These are phyloP conservation scores for Gymnothorax reevesii DNA, from an alignment of 2,797 vertebrate species.

Conservation along the genomic window DNA sequence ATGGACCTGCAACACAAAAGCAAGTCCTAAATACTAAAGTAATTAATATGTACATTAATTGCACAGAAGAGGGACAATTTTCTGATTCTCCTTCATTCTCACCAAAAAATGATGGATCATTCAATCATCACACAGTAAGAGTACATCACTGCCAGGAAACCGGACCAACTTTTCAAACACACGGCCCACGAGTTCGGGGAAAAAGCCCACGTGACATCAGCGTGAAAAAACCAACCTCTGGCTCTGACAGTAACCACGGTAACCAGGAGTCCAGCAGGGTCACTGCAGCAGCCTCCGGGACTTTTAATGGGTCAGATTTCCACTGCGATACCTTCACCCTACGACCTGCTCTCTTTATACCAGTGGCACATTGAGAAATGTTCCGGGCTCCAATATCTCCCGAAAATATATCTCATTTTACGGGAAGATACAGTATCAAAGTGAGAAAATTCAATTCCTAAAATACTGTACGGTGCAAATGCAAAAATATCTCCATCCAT, in stretches of 20 bases:
- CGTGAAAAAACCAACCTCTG: background rate
- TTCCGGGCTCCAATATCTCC: background rate
- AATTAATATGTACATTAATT: background rate
- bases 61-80: background rate
- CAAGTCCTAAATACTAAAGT: too few relatives aligned
- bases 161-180: background rate
- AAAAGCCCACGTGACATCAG: background rate
- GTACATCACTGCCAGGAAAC: background rate
- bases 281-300: background rate
- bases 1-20: too few relatives aligned
- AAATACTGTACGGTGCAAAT: background rate
- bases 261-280: background rate
- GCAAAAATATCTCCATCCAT: background rate
- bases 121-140: background rate
- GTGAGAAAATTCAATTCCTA: background rate
- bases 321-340: background rate
- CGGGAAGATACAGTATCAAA: background rate
- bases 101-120: background rate
- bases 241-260: background rate
- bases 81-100: background rate
- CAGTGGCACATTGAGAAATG: background rate
- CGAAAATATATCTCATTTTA: background rate
- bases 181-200: background rate
- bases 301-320: conserved; percentile 14
- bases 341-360: background rate